A percentile compares a stretch with the other conserved stretches of the same genome.
Evolutionary conservation across 2,113 vertebrate genomes (phyloP).

Genomic region (Microcebus griseorufus): DNA sequence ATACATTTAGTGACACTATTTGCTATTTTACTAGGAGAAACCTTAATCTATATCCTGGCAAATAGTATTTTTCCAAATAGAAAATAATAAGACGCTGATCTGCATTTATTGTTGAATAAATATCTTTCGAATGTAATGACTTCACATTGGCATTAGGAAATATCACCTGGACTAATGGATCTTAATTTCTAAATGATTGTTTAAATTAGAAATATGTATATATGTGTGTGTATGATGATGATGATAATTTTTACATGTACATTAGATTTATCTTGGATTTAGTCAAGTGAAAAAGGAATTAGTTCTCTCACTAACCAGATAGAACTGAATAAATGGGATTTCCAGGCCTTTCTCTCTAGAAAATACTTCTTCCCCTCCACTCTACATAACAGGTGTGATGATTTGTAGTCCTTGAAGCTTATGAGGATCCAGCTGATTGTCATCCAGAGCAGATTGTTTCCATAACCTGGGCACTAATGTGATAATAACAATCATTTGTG

Average conservation of each 20-base stretch:
- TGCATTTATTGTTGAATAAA: not conserved
- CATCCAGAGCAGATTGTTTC: not conserved
- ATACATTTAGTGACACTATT: not conserved
- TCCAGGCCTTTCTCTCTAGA: not conserved
- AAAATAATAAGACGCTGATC: not conserved
- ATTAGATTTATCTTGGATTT: slow-evolving; percentile 13
- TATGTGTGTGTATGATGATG: not conserved
- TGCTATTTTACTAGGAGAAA: slow-evolving; percentile 20
- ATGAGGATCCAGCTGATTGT: not conserved
- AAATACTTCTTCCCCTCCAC: not conserved
- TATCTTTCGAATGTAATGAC: not conserved
- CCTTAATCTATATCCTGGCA: not conserved
- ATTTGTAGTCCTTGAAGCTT: not conserved
- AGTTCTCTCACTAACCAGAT: not conserved
- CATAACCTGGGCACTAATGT: not conserved
- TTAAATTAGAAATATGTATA: not conserved
- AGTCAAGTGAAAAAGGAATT: not conserved
- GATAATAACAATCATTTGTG: not conserved
- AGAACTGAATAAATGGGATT: not conserved
- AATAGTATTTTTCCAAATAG: not conserved
- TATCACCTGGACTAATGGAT: not conserved
- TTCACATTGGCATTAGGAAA: not conserved
- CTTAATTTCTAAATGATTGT: not conserved
- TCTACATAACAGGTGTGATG: not conserved
- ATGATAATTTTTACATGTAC: not conserved